Evolutionary conservation across 2,797 vertebrate genomes (phyloP), one percentile per base, ranked within the genome.

Genomic region (Labeo calbasu): DNA sequence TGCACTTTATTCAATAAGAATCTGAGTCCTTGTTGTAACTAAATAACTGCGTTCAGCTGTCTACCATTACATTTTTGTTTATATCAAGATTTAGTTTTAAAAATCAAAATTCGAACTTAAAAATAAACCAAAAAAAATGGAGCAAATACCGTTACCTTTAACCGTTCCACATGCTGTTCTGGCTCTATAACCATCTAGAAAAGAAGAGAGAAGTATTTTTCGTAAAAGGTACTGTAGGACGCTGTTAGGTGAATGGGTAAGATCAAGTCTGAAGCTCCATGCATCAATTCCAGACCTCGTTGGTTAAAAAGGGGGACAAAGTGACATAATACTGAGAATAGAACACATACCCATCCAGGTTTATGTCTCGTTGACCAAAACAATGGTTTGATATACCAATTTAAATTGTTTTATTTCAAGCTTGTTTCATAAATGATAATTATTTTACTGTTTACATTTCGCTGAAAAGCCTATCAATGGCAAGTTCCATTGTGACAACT

Each of bases 231-330:
- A 43, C 40, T 9, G 8, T 43, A 43, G 53, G 55, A 76, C 77
- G 10, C 14, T 63, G 13, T 40, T 28, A 59, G n/a, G 0, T 59
- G 72, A 51, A 87, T 75, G 77, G 51, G 69, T 72, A 53, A 69
- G 77, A 78, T 76, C 57, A 50, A 69, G 50, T 13, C 43, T 57
- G 50, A 23, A n/a, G 21, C 50, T 53, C 40, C 6, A 53, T 48
- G 48, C 17, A 66, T 66, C 17, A 46, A 59, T 81, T 28, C 32
- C 17, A 68, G 17, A 14, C 4, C 9, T 43, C 1, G 40, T 9
- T 43, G 40, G 40, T 43, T 43, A 43, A 36, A 66, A 32, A 19
- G 23, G 59, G 12, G 23, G 23, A 14, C n/a, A 61, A 11, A 63
- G 59, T 63, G 23, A 63, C 7, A 63, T 28, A 28, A 63, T 63